Percentiles rank a stretch among this genome's conserved stretches.
Conservation (phyloP, 2,113 vertebrate genomes). For the Callaeas wilsoni region DNA sequence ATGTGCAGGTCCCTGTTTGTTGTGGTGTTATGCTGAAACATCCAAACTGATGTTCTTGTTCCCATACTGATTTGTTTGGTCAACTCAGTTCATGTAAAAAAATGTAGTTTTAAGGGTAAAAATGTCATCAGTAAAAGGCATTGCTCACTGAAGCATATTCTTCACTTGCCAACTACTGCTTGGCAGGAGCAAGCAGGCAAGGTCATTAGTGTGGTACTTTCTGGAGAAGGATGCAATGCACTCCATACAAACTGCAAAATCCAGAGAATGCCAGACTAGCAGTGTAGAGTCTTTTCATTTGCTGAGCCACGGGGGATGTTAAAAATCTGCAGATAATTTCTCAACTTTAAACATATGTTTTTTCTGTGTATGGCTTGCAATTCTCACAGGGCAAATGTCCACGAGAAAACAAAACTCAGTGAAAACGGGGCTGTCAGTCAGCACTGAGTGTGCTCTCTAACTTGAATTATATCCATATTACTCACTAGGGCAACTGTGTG, state of each 20-base stretch:
- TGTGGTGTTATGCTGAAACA: background rate
- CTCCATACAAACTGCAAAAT: background rate
- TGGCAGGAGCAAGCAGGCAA: background rate
- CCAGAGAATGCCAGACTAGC: background rate
- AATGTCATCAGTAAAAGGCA: background rate
- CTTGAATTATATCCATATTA: background rate
- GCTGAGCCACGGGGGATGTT: background rate
- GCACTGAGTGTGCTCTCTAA: background rate
- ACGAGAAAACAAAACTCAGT: background rate
- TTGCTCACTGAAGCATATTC: background rate
- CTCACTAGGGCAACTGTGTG: background rate
- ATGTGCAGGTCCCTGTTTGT: background rate
- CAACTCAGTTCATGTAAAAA: background rate
- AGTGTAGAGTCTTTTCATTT: background rate
- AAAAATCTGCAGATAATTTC: background rate
- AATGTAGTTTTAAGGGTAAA: background rate
- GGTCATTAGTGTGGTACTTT: slow-evolving; percentile 4
- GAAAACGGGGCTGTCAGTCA: background rate
- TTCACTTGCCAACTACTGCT: background rate
- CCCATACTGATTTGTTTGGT: background rate
- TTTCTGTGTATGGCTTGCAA: background rate
- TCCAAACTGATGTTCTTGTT: background rate
- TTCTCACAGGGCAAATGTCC: background rate
- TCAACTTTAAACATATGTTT: background rate
- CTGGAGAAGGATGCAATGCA: background rate